Base-by-base conservation (phyloP, 1,140 invertebrate species). In the Vanessa tameamea region DNA sequence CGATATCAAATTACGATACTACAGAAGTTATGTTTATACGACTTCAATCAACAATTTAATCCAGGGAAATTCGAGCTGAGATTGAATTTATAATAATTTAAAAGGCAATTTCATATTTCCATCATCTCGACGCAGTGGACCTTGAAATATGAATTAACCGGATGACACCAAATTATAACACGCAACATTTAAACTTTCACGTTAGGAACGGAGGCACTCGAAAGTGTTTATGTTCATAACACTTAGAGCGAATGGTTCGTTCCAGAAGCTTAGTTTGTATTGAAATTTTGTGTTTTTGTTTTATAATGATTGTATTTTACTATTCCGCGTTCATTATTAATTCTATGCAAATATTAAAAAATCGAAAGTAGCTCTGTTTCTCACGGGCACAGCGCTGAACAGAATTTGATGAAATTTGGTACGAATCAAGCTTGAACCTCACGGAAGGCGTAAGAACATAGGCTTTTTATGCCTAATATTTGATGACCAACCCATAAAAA, bases 31-130 rank as follows among this genome's bases (percentile, higher is more conserved):
- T 59, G 12, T 26, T n/a, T 26, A 59, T 13, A 26, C 23, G 2
- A 26, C 9, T 59, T 59, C 13, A 26, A 6, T 16, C 51, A 61
- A 57, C 37, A 23, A 69, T 69, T 59, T 23, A 16, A 70, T 37
- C 31, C 69, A 13, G 12, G 69, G 13, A 70, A 47, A n/a, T 47
- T 2, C 20, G 47, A 43, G n/a, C 47, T 13, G 37, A 64, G 57
- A 69, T 69, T 69, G 55, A 15, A 69, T 69, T 69, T 61, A 50
- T 70, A 51, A 70, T 70, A 64, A 70, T 70, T 70, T 70, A n/a
- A 47, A 31, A 63, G n/a, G 23, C 23, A 20, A 51, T 70, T 43
- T 64, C 14, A 63, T 23, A 57, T 48, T 64, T 20, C 48, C 47
- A 70, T 70, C n/a, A 69, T 61, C 57, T 23, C 57, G 14, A 15